Evolutionary conservation across 1,140 invertebrate species (phyloP).

Genomic region (Drosophila bocki): DNA sequence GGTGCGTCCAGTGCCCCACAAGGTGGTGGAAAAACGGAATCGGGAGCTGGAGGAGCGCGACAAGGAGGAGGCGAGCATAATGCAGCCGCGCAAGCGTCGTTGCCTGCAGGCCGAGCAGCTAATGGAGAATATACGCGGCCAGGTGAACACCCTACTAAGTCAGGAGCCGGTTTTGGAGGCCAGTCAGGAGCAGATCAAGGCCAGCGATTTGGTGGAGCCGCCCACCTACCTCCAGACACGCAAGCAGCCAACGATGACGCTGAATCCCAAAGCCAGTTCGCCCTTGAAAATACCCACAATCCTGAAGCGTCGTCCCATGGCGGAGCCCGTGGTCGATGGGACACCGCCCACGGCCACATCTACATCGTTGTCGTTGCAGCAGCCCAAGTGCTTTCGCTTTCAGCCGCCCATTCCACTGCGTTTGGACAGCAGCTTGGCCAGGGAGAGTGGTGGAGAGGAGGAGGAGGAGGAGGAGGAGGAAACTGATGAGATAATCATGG

Average conservation of each 20-base stretch:
- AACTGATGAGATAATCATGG: constrained; percentile 66
- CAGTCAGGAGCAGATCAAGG: not conserved
- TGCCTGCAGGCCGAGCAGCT: constrained; percentile 51
- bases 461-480: constrained; percentile 49
- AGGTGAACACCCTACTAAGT: constrained; percentile 1
- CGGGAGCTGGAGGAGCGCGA: constrained; percentile 5
- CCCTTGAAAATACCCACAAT: constrained; percentile 14
- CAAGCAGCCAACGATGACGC: not conserved
- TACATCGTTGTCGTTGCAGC: not conserved
- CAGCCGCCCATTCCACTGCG: constrained; percentile 40
- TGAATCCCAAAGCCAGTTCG: not conserved
- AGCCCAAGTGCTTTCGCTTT: constrained; percentile 31
- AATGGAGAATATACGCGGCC: constrained; percentile 28
- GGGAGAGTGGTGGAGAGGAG: not conserved
- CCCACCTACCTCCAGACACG: constrained; percentile 26
- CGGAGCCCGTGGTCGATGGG: not conserved
- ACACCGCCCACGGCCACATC: constrained; percentile 7
- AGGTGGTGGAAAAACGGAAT: constrained; percentile 52
- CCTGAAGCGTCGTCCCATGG: constrained; percentile 9
- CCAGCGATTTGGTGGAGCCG: constrained; percentile 21
- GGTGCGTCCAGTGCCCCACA: constrained; percentile 52
- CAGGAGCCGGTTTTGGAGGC: not conserved
- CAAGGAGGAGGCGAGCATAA: accelerated
- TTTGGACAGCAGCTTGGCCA: not conserved
- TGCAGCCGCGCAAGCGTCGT: constrained; percentile 52